Conservation (phyloP, 2,888 invertebrate species). For the Scelioninae gen. 2 region DNA sequence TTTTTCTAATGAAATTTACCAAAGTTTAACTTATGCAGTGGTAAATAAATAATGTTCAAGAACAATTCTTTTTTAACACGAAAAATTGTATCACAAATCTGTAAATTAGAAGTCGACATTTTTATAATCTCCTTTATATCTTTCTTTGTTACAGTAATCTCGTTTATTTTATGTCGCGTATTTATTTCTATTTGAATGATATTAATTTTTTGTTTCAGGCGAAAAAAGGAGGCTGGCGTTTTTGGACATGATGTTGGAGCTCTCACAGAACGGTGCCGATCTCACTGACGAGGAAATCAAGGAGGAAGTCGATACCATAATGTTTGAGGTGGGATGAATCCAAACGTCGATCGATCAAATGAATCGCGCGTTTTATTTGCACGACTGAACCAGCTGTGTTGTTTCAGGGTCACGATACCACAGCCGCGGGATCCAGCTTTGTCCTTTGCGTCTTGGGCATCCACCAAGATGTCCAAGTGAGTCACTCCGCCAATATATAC, state of each 20-base stretch:
- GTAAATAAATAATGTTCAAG: no score
- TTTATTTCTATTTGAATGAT: no score
- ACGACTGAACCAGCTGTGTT: conserved; percentile 38
- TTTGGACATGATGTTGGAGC: conserved; percentile 89
- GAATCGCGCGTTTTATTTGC: conserved; percentile 38
- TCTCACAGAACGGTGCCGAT: conserved; percentile 83
- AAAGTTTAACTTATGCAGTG: no score
- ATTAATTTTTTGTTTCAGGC: no score
- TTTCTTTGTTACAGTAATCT: no score
- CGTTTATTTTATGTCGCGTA: no score
- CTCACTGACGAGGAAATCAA: conserved; percentile 87
- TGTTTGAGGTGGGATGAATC: conserved; percentile 84
- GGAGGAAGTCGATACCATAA: conserved; percentile 90
- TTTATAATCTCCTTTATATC: no score
- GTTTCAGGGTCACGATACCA: conserved; percentile 85
- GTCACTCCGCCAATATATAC: conserved; percentile 39
- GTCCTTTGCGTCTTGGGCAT: conserved; percentile 86
- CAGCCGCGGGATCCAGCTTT: conserved; percentile 88
- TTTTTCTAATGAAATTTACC: no score
- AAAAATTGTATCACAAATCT: no score
- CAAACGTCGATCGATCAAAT: conserved; percentile 36
- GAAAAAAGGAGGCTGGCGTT: conserved; percentile 91
- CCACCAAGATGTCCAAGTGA: conserved; percentile 82
- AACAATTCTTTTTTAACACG: no score
- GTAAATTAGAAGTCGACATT: no score